Percentiles rank a stretch among this genome's conserved stretches.
These are phyloP conservation scores for Romanogobio albipinnatus DNA, from an alignment of 2,113 vertebrate genomes.

Conservation along the genomic window DNA sequence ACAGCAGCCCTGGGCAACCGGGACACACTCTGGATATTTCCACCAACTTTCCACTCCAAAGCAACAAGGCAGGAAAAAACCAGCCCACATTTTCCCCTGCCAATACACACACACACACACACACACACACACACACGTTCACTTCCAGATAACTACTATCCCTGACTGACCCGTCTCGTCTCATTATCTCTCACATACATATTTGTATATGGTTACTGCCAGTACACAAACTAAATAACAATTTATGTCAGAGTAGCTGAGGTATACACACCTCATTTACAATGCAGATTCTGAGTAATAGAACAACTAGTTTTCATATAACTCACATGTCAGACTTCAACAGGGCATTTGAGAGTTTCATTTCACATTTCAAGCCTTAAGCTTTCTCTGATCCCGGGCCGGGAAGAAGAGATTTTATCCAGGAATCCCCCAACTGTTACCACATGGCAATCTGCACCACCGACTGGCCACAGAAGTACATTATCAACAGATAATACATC, in stretches of 20 bases:
- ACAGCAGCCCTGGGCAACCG: constrained; percentile 36
- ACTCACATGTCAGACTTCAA: neutral
- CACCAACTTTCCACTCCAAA: constrained; percentile 44
- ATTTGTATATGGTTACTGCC: neutral
- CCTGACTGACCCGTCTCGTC: neutral
- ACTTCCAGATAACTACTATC: constrained; percentile 24
- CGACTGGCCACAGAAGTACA: neutral
- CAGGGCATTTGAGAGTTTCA: constrained; percentile 6
- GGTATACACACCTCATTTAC: neutral
- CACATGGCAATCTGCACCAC: constrained; percentile 4
- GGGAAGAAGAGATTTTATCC: constrained; percentile 38
- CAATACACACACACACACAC: constrained; percentile 9
- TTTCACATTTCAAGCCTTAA: constrained; percentile 30
- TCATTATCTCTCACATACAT: constrained; percentile 5
- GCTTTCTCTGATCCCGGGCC: constrained; percentile 32
- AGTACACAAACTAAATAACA: neutral
- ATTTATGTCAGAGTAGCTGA: neutral
- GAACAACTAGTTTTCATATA: neutral
- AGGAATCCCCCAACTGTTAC: constrained; percentile 35
- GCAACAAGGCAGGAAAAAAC: constrained; percentile 28
- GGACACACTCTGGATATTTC: constrained; percentile 48
- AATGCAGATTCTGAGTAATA: neutral
- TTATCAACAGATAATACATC: constrained; percentile 17
- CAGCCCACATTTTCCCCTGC: constrained; percentile 42
- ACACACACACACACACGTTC: constrained; percentile 16